Evolutionary conservation across 2,888 invertebrate genomes (phyloP).

Genomic region (Mythimna albipuncta): DNA sequence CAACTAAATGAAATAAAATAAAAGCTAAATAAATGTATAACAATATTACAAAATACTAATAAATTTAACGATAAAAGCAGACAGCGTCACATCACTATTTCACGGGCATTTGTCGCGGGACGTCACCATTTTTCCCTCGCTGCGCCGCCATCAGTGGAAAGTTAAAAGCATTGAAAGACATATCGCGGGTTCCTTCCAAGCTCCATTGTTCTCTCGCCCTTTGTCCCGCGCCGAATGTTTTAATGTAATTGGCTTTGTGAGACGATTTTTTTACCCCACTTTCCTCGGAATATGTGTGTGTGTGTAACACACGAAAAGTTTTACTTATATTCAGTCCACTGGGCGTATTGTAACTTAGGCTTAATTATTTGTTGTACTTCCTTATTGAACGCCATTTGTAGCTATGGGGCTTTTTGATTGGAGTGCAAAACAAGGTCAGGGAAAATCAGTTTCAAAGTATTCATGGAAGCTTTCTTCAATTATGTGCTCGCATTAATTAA

Average conservation of each 20-base stretch:
- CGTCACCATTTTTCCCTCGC: constrained; percentile 88
- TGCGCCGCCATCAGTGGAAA: constrained; percentile 88
- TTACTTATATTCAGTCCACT: constrained; percentile 65
- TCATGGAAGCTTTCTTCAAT: background rate
- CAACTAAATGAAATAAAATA: constrained; percentile 10
- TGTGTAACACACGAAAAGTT: constrained; percentile 68
- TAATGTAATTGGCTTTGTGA: constrained; percentile 91
- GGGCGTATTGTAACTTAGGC: constrained; percentile 61
- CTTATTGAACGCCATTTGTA: constrained; percentile 12
- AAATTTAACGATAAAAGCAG: constrained; percentile 17
- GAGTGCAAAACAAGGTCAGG: background rate
- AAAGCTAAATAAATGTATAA: background rate
- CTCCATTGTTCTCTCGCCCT: constrained; percentile 89
- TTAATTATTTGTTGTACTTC: constrained; percentile 55
- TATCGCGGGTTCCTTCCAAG: constrained; percentile 88
- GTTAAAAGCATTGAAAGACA: constrained; percentile 91
- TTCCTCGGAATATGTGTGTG: constrained; percentile 65
- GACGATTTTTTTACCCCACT: constrained; percentile 80
- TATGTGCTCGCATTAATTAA: background rate
- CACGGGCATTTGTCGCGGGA: constrained; percentile 88
- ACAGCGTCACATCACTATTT: constrained; percentile 75
- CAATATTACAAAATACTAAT: background rate
- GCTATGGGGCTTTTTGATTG: background rate
- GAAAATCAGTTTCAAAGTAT: background rate
- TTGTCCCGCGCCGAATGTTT: constrained; percentile 89